phyloP scores from a whole-genome alignment of 2,888 invertebrate genomes.

The Oxytorus armatus region DNA sequence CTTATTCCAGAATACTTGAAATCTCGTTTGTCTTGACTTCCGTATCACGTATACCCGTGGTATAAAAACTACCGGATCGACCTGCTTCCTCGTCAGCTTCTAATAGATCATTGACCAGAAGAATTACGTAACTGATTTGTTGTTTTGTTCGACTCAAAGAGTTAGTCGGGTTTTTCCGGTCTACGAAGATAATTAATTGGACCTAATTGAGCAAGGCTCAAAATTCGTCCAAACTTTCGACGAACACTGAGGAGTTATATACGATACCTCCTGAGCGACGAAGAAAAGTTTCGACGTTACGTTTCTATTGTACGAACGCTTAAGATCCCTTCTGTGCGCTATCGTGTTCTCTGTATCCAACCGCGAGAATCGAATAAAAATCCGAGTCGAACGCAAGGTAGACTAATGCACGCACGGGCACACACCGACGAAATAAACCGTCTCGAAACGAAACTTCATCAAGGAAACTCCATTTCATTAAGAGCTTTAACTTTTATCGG shows the following conservation, averaged over 20 bases:
- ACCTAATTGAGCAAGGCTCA: background rate
- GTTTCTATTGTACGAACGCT: background rate
- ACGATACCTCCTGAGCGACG: background rate
- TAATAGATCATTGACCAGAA: constrained; percentile 3
- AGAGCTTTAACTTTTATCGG: too few species aligned
- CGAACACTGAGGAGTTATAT: background rate
- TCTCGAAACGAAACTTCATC: too few species aligned
- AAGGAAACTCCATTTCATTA: background rate
- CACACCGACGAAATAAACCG: background rate
- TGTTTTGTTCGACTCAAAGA: too few species aligned
- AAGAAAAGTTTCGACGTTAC: background rate
- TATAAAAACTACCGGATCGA: constrained; percentile 7
- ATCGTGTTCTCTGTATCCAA: background rate
- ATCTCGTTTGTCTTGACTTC: background rate
- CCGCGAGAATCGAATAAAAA: background rate
- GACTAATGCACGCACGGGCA: background rate
- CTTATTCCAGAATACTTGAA: constrained; percentile 2
- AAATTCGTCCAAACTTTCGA: background rate
- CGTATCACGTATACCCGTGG: constrained; percentile 14
- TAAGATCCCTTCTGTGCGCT: background rate
- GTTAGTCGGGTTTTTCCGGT: background rate
- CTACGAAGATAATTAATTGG: background rate
- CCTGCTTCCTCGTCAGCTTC: background rate
- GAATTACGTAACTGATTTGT: too few species aligned
- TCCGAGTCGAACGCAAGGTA: background rate